Conservation (phyloP, 92 coral and sea anemone genomes). For the Galaxea fascicularis region DNA sequence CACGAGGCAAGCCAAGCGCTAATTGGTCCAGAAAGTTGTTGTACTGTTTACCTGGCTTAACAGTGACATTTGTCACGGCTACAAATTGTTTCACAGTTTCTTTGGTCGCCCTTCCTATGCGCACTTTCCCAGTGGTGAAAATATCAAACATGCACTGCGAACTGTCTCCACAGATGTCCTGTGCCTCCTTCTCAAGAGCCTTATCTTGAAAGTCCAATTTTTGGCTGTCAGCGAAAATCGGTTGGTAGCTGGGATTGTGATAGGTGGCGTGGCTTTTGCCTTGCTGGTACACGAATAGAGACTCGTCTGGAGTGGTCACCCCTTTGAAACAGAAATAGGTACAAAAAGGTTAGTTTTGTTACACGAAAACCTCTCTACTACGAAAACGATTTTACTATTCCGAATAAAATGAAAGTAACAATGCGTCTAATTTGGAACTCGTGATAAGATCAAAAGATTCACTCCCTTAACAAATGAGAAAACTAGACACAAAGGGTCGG, state of each 20-base stretch:
- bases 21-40: not conserved
- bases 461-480: too few species aligned
- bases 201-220: conserved; percentile 50
- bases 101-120: conserved; percentile 72
- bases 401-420: too few species aligned
- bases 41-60: conserved; percentile 51
- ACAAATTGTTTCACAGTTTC: conserved; percentile 50
- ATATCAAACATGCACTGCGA: conserved; percentile 81
- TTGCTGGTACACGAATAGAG: conserved; percentile 66
- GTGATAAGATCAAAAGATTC: too few species aligned
- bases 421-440: too few species aligned
- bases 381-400: not conserved
- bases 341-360: not conserved
- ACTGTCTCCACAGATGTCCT: conserved; percentile 63
- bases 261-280: conserved; percentile 61
- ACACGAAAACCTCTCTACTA: not conserved
- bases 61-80: conserved; percentile 67
- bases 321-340: conserved; percentile 46
- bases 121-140: conserved; percentile 73
- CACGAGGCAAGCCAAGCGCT: not conserved
- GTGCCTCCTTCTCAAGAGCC: conserved; percentile 63
- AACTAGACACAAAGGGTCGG: too few species aligned
- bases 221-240: conserved; percentile 66
- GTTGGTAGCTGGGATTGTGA: conserved; percentile 59
- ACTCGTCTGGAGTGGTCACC: conserved; percentile 51